Base-by-base conservation (phyloP, 2,797 vertebrate species). In the Chaenodraco wilsoni region DNA sequence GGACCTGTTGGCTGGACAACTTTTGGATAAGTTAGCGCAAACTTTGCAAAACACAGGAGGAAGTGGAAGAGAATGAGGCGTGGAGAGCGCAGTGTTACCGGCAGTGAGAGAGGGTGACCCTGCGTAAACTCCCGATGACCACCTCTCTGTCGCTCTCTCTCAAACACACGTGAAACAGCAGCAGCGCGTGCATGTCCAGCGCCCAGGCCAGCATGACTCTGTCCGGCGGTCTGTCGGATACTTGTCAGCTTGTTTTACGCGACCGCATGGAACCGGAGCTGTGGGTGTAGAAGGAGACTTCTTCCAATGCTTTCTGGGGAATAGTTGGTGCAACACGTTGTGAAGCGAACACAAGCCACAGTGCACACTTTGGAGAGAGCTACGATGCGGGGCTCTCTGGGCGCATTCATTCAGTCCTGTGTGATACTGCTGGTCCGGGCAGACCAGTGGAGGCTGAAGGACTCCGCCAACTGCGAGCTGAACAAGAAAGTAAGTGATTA, bases 341-440 rank as follows among this genome's bases (percentile, higher is more conserved):
- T 50, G 70, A 56, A 41, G 71, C 55, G 19, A 31, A 75, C 54
- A 48, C 78, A 41, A 54, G 68, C 70, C 14, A 15, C 54, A 65
- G 64, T 41, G 68, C 67, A 49, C 65, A 44, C 72, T 78, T 27
- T 74, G 70, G 69, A 59, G 44, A 74, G 56, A 72, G 89, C 76
- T 58, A 92, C 83, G 86, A 96, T 96, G 95, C 89, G 92, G 88
- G 82, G 87, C 74, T 85, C 91, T 82, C 82, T 93, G 89, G 69
- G 92, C 54, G 87, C 94, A 67, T 82, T 94, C 84, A 73, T 94
- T 68, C 94, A 93, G 54, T 92, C 87, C 73, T 95, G 93, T 61
- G 87, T 96, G 76, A 72, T 95, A 7, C 86, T 95, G 80, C 89
- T 95, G 92, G 93, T 94, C 83, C 87, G 88, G 64, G 92, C 93